Conservation (phyloP, 2,113 vertebrate genomes). For the Mirounga angustirostris region DNA sequence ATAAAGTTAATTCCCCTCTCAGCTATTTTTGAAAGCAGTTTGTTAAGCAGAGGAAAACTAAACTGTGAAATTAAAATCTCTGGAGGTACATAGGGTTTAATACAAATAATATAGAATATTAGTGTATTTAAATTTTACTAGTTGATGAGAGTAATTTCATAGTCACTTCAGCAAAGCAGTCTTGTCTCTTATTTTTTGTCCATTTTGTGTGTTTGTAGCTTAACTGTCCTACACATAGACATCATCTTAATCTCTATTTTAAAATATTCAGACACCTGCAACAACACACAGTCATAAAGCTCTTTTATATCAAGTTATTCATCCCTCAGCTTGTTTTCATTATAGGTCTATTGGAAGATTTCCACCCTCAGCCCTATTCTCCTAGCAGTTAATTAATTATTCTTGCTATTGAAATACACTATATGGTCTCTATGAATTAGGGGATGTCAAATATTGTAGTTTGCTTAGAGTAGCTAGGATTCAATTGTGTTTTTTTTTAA, state of each 20-base stretch:
- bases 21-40: conserved; percentile 76
- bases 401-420: conserved; percentile 77
- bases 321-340: conserved; percentile 76
- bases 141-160: conserved; percentile 59
- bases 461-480: conserved; percentile 66
- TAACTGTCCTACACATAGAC: conserved; percentile 58
- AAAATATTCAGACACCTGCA: conserved; percentile 76
- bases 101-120: conserved; percentile 51
- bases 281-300: conserved; percentile 75
- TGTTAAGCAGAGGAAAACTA: conserved; percentile 72
- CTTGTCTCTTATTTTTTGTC: conserved; percentile 72
- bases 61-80: conserved; percentile 61
- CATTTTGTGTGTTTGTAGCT: conserved; percentile 52
- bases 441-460: conserved; percentile 74
- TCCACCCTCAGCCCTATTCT: conserved; percentile 61
- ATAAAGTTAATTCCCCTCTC: conserved; percentile 83
- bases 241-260: conserved; percentile 76
- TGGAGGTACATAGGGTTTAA: conserved; percentile 64
- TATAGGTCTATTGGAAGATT: conserved; percentile 76
- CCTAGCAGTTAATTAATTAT: conserved; percentile 82
- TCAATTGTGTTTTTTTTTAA: conserved; percentile 49
- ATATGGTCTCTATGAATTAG: conserved; percentile 75
- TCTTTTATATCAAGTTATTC: conserved; percentile 56
- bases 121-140: conserved; percentile 75
- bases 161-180: conserved; percentile 60